These are phyloP conservation scores for Thymelicus acteon DNA, from an alignment of 2,888 invertebrate genomes.

Conservation along the genomic window DNA sequence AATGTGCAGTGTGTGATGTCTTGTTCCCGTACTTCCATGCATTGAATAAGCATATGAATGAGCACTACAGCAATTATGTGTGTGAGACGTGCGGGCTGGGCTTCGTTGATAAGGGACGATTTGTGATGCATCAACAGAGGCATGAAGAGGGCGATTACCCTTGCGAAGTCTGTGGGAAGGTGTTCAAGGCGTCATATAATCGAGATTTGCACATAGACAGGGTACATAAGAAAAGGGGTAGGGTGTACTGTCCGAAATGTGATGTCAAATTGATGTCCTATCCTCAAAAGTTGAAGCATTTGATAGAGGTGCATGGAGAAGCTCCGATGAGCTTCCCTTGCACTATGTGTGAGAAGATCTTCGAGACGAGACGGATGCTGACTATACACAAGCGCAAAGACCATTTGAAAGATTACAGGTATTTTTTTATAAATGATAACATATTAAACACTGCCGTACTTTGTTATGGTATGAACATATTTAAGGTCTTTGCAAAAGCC, in stretches of 20 bases:
- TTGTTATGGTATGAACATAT: too few species aligned
- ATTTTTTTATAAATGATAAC: too few species aligned
- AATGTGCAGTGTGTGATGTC: constrained; percentile 65
- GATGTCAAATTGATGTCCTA: constrained; percentile 74
- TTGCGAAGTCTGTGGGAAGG: constrained; percentile 72
- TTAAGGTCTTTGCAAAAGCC: too few species aligned
- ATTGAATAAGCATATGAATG: constrained; percentile 76
- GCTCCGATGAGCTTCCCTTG: constrained; percentile 68
- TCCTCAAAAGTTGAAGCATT: constrained; percentile 73
- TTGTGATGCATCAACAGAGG: constrained; percentile 72
- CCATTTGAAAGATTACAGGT: constrained; percentile 75
- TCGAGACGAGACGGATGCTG: constrained; percentile 64
- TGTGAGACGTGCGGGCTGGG: constrained; percentile 75
- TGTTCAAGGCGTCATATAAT: constrained; percentile 67
- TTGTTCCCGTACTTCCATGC: constrained; percentile 73
- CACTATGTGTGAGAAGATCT: constrained; percentile 65
- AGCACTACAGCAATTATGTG: constrained; percentile 73
- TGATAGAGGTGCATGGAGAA: constrained; percentile 75
- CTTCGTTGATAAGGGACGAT: constrained; percentile 61
- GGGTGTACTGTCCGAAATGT: constrained; percentile 76
- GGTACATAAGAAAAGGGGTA: constrained; percentile 65
- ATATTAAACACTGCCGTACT: too few species aligned
- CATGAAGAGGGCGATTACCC: constrained; percentile 70
- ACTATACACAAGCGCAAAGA: constrained; percentile 74
- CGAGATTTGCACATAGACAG: constrained; percentile 61